Evolutionary conservation across 2,797 vertebrate genomes (phyloP), one percentile per base, ranked within the genome.

Genomic region (Takifugu rubripes): DNA sequence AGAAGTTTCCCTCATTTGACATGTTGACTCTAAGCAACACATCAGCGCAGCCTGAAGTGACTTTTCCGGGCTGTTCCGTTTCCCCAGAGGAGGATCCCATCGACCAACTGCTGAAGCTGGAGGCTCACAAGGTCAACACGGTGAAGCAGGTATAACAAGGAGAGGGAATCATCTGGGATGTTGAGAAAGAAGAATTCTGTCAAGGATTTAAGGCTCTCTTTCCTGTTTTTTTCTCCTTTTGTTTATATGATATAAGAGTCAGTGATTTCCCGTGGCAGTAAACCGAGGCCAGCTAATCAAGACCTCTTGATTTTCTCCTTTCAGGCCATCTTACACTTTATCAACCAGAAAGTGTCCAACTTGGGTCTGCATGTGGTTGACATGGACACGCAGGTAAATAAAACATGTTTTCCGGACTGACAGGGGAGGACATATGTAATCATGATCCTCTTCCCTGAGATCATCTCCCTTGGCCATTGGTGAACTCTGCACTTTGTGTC

Each of bases 321-420:
- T 57, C 49, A 99, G 97, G 92, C 90, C 16, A 86, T 98, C 27
- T 25, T 95, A 68, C 88, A 90, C 56, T 98, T 98, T 67, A 91
- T 95, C 68, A 95, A 97, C 89, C 89, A 89, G 82, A 91, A 92
- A 3, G 70, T 98, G 75, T 87, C 72, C n/a, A 65, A 77, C 54
- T 59, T 98, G 72, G 94, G 94, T 61, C 79, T 99, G 65, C 90
- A 89, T 0, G 94, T 96, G 82, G 83, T 84, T 27, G 91, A 94
- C 59, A 66, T 94, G 1, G 89, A 93, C 24, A 90, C 88, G 66
- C 94, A 99, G 94, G 97, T 98, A 85, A 42, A 60, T 54, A 49
- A 31, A 5, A 42, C 31, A 33, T 5, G 15, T 51, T 56, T 48
- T 43, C 48, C 49, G 12, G 15, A 10, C n/a, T 52, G 26, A 46